Conservation (phyloP, 2,113 vertebrate species). For the Percopsis transmontana region DNA sequence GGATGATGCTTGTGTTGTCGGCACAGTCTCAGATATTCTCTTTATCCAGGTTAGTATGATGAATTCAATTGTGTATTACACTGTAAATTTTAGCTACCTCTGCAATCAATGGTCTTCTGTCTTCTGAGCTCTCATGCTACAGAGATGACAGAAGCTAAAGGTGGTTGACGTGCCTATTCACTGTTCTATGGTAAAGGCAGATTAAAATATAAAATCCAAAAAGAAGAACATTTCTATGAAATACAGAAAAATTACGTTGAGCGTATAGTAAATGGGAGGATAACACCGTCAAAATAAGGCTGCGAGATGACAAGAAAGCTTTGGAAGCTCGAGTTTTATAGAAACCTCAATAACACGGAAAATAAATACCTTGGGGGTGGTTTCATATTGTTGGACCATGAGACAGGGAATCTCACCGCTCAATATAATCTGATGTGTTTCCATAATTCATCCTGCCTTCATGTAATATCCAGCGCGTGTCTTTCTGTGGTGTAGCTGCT, state of each 20-base stretch:
- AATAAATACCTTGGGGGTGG: background rate
- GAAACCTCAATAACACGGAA: background rate
- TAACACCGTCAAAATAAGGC: slow-evolving; percentile 16
- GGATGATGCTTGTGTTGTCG: slow-evolving; percentile 7
- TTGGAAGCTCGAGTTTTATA: background rate
- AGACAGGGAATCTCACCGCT: background rate
- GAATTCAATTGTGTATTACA: slow-evolving; percentile 36
- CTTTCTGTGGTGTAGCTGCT: background rate
- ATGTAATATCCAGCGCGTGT: background rate
- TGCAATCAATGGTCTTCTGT: slow-evolving; percentile 41
- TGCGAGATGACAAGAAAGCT: slow-evolving; percentile 5
- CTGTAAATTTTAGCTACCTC: slow-evolving; percentile 30
- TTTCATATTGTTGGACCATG: slow-evolving; percentile 7
- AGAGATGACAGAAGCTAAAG: slow-evolving; percentile 40
- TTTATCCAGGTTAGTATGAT: slow-evolving; percentile 31
- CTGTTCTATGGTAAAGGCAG: slow-evolving; percentile 6
- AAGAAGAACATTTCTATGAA: slow-evolving; percentile 26
- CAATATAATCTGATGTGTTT: background rate
- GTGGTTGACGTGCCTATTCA: slow-evolving; percentile 22
- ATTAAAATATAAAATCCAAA: slow-evolving; percentile 47
- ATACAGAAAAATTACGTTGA: slow-evolving; percentile 24
- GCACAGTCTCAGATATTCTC: background rate
- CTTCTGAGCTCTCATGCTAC: slow-evolving; percentile 28
- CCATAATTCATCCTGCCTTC: slow-evolving; percentile 5
- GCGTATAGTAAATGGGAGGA: slow-evolving; percentile 9